These are phyloP conservation scores for Nothoprocta perdicaria DNA, from an alignment of 2,113 vertebrate genomes.

Conservation along the genomic window DNA sequence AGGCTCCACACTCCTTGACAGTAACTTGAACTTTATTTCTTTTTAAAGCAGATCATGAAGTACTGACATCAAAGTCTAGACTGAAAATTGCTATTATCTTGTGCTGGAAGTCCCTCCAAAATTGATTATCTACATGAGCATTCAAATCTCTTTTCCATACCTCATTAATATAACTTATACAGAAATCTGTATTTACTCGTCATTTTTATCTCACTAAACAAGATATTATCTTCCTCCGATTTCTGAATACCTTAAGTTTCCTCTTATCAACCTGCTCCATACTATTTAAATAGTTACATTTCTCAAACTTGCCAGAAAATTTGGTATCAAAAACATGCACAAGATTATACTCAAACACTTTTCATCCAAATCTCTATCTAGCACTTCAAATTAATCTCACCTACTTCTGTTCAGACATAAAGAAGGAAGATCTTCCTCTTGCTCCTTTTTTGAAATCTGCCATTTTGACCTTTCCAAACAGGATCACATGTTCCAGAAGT, in stretches of 20 bases:
- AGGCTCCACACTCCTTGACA: not conserved
- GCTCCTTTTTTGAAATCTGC: constrained; percentile 19
- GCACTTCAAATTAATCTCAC: constrained; percentile 17
- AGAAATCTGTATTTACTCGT: not conserved
- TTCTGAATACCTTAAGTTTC: not conserved
- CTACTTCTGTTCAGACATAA: constrained; percentile 35
- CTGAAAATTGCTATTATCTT: not conserved
- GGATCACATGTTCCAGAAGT: constrained; percentile 18
- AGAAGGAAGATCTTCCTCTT: constrained; percentile 27
- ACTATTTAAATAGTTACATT: not conserved
- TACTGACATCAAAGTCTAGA: not conserved
- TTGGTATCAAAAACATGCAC: not conserved
- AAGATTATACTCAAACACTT: not conserved
- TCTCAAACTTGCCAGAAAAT: not conserved
- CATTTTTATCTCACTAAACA: not conserved
- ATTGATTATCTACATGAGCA: not conserved
- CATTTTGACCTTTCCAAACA: constrained; percentile 34
- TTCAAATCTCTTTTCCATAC: not conserved
- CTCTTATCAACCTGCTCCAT: not conserved
- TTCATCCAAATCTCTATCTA: constrained; percentile 1
- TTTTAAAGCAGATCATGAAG: not conserved
- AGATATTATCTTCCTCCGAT: not conserved
- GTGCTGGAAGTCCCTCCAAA: not conserved
- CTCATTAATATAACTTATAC: not conserved
- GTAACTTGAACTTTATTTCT: not conserved